Evolutionary conservation across 2,888 invertebrate species (phyloP).

Genomic region (Adela reaumurella): DNA sequence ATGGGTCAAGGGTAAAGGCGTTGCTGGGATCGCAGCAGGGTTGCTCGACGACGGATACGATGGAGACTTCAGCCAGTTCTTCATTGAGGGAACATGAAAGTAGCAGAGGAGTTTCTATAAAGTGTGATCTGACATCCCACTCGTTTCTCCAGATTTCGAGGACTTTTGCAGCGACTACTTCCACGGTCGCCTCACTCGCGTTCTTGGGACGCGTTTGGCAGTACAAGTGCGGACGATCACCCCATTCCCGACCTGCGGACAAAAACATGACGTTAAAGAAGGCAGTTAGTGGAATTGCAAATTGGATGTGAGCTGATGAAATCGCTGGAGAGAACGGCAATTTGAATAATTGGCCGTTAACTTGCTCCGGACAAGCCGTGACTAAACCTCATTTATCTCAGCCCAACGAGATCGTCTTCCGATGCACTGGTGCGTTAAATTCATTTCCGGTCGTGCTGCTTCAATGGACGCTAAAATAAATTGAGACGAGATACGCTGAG

Average conservation of each 20-base stretch:
- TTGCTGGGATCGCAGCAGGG: constrained; percentile 48
- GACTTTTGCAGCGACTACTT: constrained; percentile 55
- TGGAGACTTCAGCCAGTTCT: constrained; percentile 27
- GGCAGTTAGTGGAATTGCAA: too few species aligned
- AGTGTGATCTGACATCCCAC: constrained; percentile 50
- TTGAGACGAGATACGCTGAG: too few species aligned
- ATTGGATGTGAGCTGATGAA: too few species aligned
- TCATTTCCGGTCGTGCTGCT: too few species aligned
- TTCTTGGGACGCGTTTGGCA: constrained; percentile 50
- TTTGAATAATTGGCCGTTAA: too few species aligned
- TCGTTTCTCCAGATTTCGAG: constrained; percentile 62
- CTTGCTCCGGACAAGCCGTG: too few species aligned
- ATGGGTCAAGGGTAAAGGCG: constrained; percentile 29
- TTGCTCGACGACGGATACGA: constrained; percentile 46
- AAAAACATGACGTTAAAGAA: constrained; percentile 4
- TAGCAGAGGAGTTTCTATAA: constrained; percentile 54
- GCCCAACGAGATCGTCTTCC: too few species aligned
- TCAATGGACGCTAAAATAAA: too few species aligned
- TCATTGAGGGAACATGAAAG: constrained; percentile 62
- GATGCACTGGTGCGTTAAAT: too few species aligned
- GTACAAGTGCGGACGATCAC: constrained; percentile 36
- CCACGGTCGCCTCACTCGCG: constrained; percentile 34
- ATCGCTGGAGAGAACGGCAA: too few species aligned
- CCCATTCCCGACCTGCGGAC: constrained; percentile 36
- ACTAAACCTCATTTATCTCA: too few species aligned